phyloP scores from a whole-genome alignment of 30 jellyfish, hydroid and myxozoan species.

The Hydractinia symbiolongicarpus region DNA sequence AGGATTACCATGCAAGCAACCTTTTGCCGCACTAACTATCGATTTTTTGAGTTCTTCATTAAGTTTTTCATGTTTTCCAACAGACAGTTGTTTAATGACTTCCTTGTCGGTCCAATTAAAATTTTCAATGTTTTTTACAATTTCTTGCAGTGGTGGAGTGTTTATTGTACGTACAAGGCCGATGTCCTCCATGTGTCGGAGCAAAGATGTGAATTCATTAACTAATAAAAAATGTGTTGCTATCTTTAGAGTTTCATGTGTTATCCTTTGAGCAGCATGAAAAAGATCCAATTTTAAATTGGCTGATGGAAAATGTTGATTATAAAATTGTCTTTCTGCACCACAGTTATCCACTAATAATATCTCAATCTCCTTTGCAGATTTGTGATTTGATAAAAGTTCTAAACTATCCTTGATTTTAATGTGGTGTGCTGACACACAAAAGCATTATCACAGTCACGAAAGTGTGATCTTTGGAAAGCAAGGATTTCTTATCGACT shows the following conservation, averaged over 20 bases:
- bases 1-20: conserved; percentile 16
- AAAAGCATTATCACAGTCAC: conserved; percentile 4
- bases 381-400: background rate
- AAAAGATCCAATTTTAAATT: conserved; percentile 10
- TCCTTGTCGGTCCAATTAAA: background rate
- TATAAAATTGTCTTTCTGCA: background rate
- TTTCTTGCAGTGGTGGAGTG: background rate
- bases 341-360: background rate
- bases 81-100: background rate
- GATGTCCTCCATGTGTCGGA: conserved; percentile 4
- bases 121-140: background rate
- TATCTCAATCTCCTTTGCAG: background rate
- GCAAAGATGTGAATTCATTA: conserved; percentile 4
- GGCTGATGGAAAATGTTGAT: background rate
- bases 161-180: background rate
- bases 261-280: conserved; percentile 25
- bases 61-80: too few relatives aligned
- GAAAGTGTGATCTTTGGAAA: conserved; percentile 34
- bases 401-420: background rate
- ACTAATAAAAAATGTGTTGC: background rate
- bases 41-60: conserved; percentile 12
- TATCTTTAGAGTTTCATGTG: background rate
- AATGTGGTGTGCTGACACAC: background rate
- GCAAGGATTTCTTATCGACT: background rate
- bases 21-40: background rate